Conservation (phyloP, 2,888 invertebrate genomes). For the Lycaena phlaeas region DNA sequence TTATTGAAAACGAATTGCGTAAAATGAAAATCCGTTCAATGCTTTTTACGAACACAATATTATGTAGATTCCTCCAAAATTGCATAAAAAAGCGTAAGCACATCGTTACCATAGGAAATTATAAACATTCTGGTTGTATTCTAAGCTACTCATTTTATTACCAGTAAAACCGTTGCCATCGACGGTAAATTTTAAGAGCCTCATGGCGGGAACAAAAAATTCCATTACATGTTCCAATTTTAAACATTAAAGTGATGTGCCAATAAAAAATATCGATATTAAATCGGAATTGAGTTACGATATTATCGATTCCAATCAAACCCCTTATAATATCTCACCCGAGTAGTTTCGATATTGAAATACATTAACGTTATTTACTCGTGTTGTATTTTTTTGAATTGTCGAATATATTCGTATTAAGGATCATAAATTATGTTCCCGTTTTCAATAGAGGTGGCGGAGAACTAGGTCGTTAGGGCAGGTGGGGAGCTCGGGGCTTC, state of each 20-base stretch:
- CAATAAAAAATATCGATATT: too few species aligned
- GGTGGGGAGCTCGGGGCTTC: slow-evolving; percentile 17
- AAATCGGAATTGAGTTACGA: too few species aligned
- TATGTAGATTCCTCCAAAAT: too few species aligned
- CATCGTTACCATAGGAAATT: too few species aligned
- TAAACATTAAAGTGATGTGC: too few species aligned
- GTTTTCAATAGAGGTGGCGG: slow-evolving; percentile 23
- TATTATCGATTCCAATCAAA: slow-evolving; percentile 10
- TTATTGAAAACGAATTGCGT: too few species aligned
- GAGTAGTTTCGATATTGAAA: slow-evolving; percentile 5
- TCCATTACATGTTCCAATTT: slow-evolving; percentile 2
- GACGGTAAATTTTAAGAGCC: not conserved
- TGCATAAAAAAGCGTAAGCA: too few species aligned
- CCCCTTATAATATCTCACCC: not conserved
- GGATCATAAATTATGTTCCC: slow-evolving; percentile 24
- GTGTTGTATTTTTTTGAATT: slow-evolving; percentile 8
- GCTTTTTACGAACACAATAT: too few species aligned
- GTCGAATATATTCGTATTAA: slow-evolving; percentile 21
- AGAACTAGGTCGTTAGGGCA: slow-evolving; percentile 24
- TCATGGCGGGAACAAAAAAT: too few species aligned
- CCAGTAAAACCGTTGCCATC: not conserved
- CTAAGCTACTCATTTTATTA: too few species aligned
- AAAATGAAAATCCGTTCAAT: too few species aligned
- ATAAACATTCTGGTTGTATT: too few species aligned
- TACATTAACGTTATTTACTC: slow-evolving; percentile 1